Evolutionary conservation across 30 jellyfish, hydroid and myxozoan genomes (phyloP), one percentile per base, ranked within the genome.

Genomic region (Turritopsis dohrnii): DNA sequence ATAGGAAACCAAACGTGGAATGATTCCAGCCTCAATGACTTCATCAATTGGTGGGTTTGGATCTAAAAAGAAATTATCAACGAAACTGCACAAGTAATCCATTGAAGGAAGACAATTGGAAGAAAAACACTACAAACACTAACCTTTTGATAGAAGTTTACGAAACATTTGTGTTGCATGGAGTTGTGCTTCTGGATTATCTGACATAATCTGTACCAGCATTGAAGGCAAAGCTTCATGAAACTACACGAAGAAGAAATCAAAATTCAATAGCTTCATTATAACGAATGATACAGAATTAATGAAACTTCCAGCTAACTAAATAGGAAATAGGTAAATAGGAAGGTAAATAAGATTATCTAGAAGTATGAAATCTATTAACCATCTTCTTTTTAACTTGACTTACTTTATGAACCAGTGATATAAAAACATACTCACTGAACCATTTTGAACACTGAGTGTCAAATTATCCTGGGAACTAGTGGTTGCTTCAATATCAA

Each of bases 31-130:
- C 84, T 83, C 90, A 30, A 94, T 94, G 21, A 94, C 99, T 76
- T 88, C 99, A 79, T 88, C 94, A 19, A 94, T 94, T 21, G 99
- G 96, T 1, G 99, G 99, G 29, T 85, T 86, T n/a, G 99, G 96
- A 52, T 88, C 99, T 94, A 19, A 87, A 83, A 16, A 72, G 9
- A 54, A 82, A 81, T 31, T 17, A 16, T 23, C 65, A 74, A 30
- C 41, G n/a, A 26, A 23, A 41, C 24, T 74, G 28, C 13, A 13
- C 5, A 41, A 4, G 9, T 23, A 74, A 7, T 7, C 71, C 1
- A 20, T 1, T 24, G 41, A 8, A 22, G 54, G 31, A 74, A 22
- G 16, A 28, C 8, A 69, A 66, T 8, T 3, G 17, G 29, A 17
- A 17, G 28, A 76, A 18, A 52, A 26, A 75, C 9, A 8, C 8